A percentile compares a stretch with the other conserved stretches of the same genome.
Conservation (phyloP, 2,797 vertebrate genomes). For the Hippopotamyrus pictus region DNA sequence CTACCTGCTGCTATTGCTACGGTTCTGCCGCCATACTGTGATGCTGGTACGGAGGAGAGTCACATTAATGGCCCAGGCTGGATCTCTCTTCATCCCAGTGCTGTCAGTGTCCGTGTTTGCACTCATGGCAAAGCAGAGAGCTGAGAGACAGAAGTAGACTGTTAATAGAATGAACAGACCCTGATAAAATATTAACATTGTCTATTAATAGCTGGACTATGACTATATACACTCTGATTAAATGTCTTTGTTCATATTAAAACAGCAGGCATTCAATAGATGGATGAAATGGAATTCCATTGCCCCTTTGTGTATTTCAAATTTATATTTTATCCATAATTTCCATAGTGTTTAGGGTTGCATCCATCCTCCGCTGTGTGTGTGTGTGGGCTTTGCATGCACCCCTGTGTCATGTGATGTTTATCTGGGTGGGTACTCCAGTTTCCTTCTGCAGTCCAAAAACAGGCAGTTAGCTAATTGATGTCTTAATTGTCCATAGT, state of each 20-base stretch:
- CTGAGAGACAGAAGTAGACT: background rate
- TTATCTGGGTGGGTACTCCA: background rate
- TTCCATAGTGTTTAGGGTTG: background rate
- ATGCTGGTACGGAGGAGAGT: background rate
- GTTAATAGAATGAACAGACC: constrained; percentile 2
- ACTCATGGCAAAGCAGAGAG: background rate
- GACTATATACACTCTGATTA: background rate
- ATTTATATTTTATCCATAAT: background rate
- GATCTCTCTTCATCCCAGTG: background rate
- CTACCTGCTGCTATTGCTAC: background rate
- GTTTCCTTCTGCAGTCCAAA: background rate
- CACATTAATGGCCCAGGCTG: background rate
- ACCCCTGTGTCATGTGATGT: background rate
- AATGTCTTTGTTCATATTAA: constrained; percentile 1
- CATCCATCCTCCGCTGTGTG: background rate
- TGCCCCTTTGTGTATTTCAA: background rate
- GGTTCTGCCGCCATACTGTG: background rate
- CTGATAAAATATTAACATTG: background rate
- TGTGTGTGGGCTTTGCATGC: background rate
- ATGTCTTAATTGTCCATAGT: background rate
- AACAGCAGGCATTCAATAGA: background rate
- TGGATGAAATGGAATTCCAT: background rate
- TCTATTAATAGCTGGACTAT: background rate
- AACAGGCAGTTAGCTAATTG: background rate
- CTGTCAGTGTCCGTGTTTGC: background rate